Evolutionary conservation across 2,888 invertebrate genomes (phyloP).

Genomic region (Carterocephalus palaemon): DNA sequence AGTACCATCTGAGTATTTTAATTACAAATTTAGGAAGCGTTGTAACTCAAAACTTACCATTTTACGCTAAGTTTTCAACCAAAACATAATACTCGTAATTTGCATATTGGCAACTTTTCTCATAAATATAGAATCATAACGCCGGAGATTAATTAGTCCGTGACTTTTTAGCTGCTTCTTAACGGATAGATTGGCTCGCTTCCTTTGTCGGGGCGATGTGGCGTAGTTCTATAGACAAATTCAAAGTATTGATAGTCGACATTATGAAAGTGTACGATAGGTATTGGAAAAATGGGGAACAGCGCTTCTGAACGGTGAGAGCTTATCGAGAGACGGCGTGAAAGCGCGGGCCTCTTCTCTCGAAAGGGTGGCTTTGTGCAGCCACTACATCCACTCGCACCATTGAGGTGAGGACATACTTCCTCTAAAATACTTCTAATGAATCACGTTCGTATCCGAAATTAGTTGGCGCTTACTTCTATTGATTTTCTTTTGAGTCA

Average conservation of each 20-base stretch:
- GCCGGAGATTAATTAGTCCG: conserved; percentile 15
- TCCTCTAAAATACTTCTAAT: conserved; percentile 46
- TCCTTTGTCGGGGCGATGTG: conserved; percentile 6
- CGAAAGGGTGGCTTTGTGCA: conserved; percentile 67
- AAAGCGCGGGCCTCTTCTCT: conserved; percentile 58
- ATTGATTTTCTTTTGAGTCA: conserved; percentile 13
- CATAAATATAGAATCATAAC: conserved; percentile 22
- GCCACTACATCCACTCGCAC: conserved; percentile 56
- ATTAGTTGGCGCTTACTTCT: conserved; percentile 27
- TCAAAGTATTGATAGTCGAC: conserved; percentile 16
- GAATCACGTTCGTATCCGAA: conserved; percentile 32
- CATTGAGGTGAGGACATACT: conserved; percentile 45
- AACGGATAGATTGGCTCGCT: conserved; percentile 9
- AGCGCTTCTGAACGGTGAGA: conserved; percentile 39
- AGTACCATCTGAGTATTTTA: no score
- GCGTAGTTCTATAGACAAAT: conserved; percentile 9
- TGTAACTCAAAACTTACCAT: conserved; percentile 9
- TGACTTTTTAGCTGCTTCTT: conserved; percentile 16
- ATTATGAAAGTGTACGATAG: conserved; percentile 14
- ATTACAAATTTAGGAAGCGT: no score
- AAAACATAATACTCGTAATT: conserved; percentile 18
- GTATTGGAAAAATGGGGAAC: conserved; percentile 44
- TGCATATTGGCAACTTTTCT: conserved; percentile 21
- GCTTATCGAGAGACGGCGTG: conserved; percentile 64
- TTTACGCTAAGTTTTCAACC: conserved; percentile 7